Base-by-base conservation (phyloP, 2,797 vertebrate genomes). In the Nyctibius grandis region DNA sequence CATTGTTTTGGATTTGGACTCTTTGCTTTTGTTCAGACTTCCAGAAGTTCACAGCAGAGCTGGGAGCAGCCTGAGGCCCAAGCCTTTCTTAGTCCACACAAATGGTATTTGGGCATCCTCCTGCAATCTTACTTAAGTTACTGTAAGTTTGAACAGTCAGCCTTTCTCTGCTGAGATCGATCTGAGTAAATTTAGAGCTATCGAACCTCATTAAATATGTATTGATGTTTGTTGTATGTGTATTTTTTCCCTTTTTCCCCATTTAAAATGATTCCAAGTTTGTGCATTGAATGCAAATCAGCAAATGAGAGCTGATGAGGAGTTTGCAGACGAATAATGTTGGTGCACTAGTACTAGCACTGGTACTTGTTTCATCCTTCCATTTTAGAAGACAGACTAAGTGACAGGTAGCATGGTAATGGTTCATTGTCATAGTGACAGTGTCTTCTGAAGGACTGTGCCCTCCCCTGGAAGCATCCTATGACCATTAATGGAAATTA, bases 181-280 rank as follows among this genome's bases (percentile, higher is more conserved):
- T 91, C 84, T 8, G 25, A 82, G 91, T 56, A 96, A 87, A 89
- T 85, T 91, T 79, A 93, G 78, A 85, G 40, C 56, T 88, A 68
- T 74, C 3, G 34, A 77, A 65, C 48, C 50, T 91, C 89, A 89
- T 95, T 91, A 96, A 97, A 97, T 92, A 96, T 64, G 80, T 45
- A 95, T 95, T 45, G 44, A 69, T 91, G 92, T 65, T 89, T 95
- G 59, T 69, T 40, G 59, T 31, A 34, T 33, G 61, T 40, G 67
- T 11, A 4, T 61, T 82, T 88, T 81, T 74, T 18, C 1, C 23
- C 9, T n/a, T 88, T 86, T 21, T 0, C 25, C 74, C 26, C 29
- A 14, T 86, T 95, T 81, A 87, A 96, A 95, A 82, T n/a, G 20
- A 63, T 89, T 88, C 87, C 53, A 42, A 80, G 80, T 85, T 34